Evolutionary conservation across 2,888 invertebrate genomes (phyloP).

Genomic region (Branchipolynoe longqiensis): DNA sequence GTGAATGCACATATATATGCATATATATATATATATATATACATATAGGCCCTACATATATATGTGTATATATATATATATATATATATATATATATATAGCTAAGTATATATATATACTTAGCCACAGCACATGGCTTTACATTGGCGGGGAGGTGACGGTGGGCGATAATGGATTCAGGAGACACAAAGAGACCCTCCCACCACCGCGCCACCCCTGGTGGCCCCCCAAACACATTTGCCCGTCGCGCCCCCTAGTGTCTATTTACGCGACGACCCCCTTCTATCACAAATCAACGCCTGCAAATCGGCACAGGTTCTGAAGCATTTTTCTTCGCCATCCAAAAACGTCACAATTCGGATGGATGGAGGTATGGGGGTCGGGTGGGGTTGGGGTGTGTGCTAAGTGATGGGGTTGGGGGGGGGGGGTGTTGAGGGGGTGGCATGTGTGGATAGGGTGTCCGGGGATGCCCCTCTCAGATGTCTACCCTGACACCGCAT

Average conservation of each 20-base stretch:
- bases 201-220: neutral
- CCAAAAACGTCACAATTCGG: conserved; percentile 53
- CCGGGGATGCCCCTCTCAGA: conserved; percentile 18
- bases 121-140: neutral
- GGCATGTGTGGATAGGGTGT: neutral
- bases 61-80: too few species aligned
- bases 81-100: too few species aligned
- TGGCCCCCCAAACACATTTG: conserved; percentile 46
- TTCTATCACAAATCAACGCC: conserved; percentile 33
- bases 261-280: conserved; percentile 38
- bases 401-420: too few species aligned
- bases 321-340: neutral
- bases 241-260: conserved; percentile 12
- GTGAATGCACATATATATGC: too few species aligned
- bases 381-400: too few species aligned
- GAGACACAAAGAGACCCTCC: neutral
- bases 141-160: neutral
- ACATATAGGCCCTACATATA: too few species aligned
- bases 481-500: conserved; percentile 37
- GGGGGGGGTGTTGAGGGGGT: too few species aligned
- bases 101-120: neutral
- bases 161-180: conserved; percentile 45
- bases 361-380: too few species aligned
- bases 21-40: too few species aligned
- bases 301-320: conserved; percentile 35